These are phyloP conservation scores for Phrynosoma blainvillii DNA, from an alignment of 2,113 vertebrate species.

Conservation along the genomic window DNA sequence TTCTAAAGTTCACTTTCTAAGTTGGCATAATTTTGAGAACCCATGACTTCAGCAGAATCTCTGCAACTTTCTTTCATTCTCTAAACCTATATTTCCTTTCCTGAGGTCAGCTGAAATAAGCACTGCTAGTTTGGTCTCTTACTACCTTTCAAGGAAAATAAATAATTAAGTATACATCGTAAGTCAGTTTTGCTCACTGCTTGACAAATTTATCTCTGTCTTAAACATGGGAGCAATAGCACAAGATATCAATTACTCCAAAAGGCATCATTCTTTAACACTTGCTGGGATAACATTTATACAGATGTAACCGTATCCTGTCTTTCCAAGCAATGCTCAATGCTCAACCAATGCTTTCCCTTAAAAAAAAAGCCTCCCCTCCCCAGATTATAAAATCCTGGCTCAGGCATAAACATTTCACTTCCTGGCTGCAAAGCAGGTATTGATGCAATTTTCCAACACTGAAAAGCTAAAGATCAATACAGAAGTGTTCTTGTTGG, in stretches of 20 bases:
- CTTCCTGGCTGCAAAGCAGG: conserved; percentile 45
- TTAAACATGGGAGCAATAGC: conserved; percentile 58
- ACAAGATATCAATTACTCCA: conserved; percentile 69
- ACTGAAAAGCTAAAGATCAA: conserved; percentile 66
- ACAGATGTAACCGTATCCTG: conserved; percentile 57
- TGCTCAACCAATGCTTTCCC: no score
- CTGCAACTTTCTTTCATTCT: background rate
- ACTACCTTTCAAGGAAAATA: conserved; percentile 61
- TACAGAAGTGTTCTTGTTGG: conserved; percentile 52
- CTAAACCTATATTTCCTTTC: background rate
- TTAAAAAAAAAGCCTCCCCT: conserved; percentile 30
- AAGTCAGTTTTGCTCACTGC: conserved; percentile 64
- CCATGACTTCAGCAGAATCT: conserved; percentile 35
- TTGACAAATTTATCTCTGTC: conserved; percentile 71
- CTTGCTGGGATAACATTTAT: conserved; percentile 52
- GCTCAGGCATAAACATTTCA: conserved; percentile 35
- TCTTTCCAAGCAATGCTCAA: conserved; percentile 47
- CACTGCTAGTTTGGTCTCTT: conserved; percentile 25
- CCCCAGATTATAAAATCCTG: conserved; percentile 60
- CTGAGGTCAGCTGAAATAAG: conserved; percentile 37
- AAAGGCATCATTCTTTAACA: conserved; percentile 54
- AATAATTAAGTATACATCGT: conserved; percentile 61
- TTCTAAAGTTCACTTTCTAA: conserved; percentile 34
- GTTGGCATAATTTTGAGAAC: background rate
- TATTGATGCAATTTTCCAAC: conserved; percentile 67